These are phyloP conservation scores for Luehdorfia chinensis DNA, from an alignment of 1,140 invertebrate genomes.

Conservation along the genomic window DNA sequence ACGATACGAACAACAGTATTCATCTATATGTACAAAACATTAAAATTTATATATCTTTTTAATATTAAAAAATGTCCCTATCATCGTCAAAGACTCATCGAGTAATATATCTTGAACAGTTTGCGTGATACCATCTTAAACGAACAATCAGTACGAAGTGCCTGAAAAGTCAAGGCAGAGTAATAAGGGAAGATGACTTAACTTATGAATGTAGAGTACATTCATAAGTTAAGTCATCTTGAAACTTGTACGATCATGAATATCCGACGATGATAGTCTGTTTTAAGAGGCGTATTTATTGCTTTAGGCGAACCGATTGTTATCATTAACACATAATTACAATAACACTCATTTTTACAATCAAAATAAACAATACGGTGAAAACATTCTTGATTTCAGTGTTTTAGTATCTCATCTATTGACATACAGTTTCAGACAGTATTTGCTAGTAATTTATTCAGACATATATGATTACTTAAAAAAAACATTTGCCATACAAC, in stretches of 20 bases:
- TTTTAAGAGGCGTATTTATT: slow-evolving; percentile 53
- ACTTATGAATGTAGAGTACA: slow-evolving; percentile 12
- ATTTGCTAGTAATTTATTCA: not conserved
- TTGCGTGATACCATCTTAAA: not conserved
- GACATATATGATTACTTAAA: too few species aligned
- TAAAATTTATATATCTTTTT: slow-evolving; percentile 2
- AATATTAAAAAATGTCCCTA: not conserved
- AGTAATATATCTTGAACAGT: not conserved
- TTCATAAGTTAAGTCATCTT: too few species aligned
- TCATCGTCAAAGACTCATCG: not conserved
- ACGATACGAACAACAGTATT: slow-evolving; percentile 7
- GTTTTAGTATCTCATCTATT: too few species aligned
- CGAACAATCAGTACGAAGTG: not conserved
- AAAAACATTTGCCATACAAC: not conserved
- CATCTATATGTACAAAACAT: slow-evolving; percentile 13
- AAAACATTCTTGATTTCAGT: too few species aligned
- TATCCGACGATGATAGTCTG: not conserved
- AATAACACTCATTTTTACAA: too few species aligned
- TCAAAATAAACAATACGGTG: too few species aligned
- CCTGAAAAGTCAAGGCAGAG: slow-evolving; percentile 11
- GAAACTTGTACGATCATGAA: too few species aligned
- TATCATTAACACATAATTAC: slow-evolving; percentile 47
- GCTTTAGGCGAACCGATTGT: slow-evolving; percentile 53
- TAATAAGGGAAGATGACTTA: slow-evolving; percentile 33
- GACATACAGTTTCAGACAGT: not conserved